A percentile compares a stretch with the other conserved stretches of the same genome.
phyloP scores from a whole-genome alignment of 92 coral and sea anemone genomes.

The Phymanthus crucifer region DNA sequence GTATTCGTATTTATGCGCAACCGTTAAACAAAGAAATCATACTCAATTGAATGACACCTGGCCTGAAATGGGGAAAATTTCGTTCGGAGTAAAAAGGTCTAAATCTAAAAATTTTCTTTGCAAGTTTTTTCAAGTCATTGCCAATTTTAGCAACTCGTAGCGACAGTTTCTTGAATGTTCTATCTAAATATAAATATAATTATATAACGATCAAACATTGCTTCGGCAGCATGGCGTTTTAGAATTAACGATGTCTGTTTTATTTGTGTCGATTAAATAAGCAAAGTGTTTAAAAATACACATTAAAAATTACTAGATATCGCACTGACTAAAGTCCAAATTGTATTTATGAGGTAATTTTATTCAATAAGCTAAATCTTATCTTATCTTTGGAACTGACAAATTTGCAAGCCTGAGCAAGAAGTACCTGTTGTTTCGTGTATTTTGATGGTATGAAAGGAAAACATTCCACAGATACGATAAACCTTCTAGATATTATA shows the following conservation, averaged over 20 bases:
- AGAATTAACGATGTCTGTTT: neutral
- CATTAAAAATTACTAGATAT: neutral
- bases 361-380: neutral
- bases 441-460: neutral
- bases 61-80: too few relatives aligned
- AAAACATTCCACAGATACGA: neutral
- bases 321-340: neutral
- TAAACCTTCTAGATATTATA: neutral
- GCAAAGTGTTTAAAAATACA: neutral
- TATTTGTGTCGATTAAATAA: neutral
- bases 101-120: too few relatives aligned
- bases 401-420: neutral
- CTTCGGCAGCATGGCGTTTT: neutral
- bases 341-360: neutral
- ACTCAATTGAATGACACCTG: too few relatives aligned
- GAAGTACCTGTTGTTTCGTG: neutral
- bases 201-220: neutral
- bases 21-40: too few relatives aligned
- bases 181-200: too few relatives aligned
- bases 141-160: too few relatives aligned
- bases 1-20: too few relatives aligned
- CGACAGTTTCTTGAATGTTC: neutral
- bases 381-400: neutral
- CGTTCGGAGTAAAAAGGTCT: too few relatives aligned
- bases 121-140: too few relatives aligned